Conservation (phyloP, 2,888 invertebrate species). For the Drosophila melanosoma region DNA sequence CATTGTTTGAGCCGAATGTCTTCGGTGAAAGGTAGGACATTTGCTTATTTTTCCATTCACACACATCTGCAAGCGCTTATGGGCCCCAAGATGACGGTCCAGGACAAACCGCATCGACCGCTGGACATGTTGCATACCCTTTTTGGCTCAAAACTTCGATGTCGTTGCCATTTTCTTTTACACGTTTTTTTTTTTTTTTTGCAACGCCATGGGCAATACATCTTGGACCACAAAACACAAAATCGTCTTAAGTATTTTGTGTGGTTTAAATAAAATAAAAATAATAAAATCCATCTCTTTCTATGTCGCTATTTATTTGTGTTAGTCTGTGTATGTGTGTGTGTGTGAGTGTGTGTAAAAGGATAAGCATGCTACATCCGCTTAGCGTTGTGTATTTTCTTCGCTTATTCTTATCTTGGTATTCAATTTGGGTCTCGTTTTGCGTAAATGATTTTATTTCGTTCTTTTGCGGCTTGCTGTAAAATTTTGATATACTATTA, state of each 20-base stretch:
- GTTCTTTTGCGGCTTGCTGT: slow-evolving; percentile 56
- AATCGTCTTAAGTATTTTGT: slow-evolving; percentile 82
- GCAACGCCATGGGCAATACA: slow-evolving; percentile 74
- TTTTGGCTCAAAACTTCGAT: slow-evolving; percentile 62
- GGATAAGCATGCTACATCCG: slow-evolving; percentile 78
- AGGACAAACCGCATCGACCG: slow-evolving; percentile 60
- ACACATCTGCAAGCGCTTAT: slow-evolving; percentile 50
- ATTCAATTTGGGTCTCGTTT: slow-evolving; percentile 69
- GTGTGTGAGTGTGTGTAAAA: slow-evolving; percentile 54
- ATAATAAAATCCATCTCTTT: slow-evolving; percentile 66
- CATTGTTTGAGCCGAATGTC: slow-evolving; percentile 73
- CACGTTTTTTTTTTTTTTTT: slow-evolving; percentile 59
- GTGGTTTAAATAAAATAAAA: slow-evolving; percentile 80
- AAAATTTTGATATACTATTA: slow-evolving; percentile 78
- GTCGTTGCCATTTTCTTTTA: slow-evolving; percentile 67
- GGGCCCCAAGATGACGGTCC: slow-evolving; percentile 30
- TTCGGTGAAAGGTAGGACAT: slow-evolving; percentile 72
- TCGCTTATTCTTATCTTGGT: slow-evolving; percentile 61
- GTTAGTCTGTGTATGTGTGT: slow-evolving; percentile 30
- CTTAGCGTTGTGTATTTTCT: slow-evolving; percentile 69
- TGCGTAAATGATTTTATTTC: slow-evolving; percentile 79
- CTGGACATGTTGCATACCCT: slow-evolving; percentile 78
- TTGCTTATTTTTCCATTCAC: slow-evolving; percentile 72
- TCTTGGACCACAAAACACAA: slow-evolving; percentile 80
- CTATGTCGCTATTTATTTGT: slow-evolving; percentile 22